phyloP scores from a whole-genome alignment of 2,797 vertebrate species.

The Periparus ater region DNA sequence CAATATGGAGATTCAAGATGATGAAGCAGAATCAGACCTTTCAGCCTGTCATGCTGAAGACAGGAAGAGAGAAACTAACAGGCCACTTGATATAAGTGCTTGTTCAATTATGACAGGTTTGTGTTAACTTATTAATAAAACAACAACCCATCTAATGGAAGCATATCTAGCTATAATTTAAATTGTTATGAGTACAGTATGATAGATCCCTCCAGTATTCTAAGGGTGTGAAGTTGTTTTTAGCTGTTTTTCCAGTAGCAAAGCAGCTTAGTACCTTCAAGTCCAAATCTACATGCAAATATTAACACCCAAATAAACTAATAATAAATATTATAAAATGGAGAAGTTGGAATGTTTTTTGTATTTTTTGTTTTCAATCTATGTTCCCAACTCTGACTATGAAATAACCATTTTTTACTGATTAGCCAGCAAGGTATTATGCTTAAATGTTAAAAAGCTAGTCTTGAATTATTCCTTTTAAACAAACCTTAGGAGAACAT shows the following conservation, averaged over 20 bases:
- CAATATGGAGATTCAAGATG: conserved; percentile 10
- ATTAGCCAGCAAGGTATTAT: neutral
- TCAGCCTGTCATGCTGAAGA: neutral
- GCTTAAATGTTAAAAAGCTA: neutral
- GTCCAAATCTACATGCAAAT: neutral
- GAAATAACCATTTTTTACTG: neutral
- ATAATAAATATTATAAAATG: neutral
- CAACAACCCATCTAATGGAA: neutral
- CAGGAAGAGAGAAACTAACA: neutral
- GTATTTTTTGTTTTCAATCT: neutral
- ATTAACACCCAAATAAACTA: neutral
- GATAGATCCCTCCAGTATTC: neutral
- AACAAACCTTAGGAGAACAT: neutral
- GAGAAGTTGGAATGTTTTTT: neutral
- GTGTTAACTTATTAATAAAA: conserved; percentile 23
- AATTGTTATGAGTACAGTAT: neutral
- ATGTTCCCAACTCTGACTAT: neutral
- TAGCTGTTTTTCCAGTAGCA: neutral
- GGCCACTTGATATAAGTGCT: neutral
- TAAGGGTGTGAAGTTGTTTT: neutral
- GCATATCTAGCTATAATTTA: neutral
- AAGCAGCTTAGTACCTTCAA: neutral
- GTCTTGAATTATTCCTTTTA: neutral
- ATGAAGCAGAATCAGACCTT: conserved; percentile 8
- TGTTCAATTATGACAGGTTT: neutral